These are phyloP conservation scores for Poeciliopsis paucimaculata DNA, from an alignment of 2,797 vertebrate genomes.

Conservation along the genomic window DNA sequence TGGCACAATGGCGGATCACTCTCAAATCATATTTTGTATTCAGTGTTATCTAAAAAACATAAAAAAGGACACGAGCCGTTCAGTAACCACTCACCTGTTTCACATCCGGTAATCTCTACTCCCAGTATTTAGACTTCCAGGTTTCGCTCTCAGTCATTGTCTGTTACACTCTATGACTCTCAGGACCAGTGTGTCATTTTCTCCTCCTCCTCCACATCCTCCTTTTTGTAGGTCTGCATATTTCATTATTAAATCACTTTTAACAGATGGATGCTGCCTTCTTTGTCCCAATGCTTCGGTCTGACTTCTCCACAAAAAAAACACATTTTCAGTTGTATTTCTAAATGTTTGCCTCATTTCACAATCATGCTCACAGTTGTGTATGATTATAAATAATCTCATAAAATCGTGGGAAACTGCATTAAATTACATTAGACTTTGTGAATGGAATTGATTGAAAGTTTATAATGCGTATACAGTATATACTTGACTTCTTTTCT, in stretches of 20 bases:
- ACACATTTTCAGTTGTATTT: background rate
- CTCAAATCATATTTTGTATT: background rate
- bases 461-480: background rate
- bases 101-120: background rate
- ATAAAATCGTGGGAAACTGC: background rate
- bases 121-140: background rate
- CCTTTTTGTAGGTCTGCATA: background rate
- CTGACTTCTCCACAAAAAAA: background rate
- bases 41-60: background rate
- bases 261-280: background rate
- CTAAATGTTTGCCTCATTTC: background rate
- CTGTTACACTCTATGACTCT: background rate
- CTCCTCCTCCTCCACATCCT: background rate
- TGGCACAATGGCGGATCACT: background rate
- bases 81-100: background rate
- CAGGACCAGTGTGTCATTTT: background rate
- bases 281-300: background rate
- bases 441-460: background rate
- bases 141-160: background rate
- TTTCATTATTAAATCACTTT: background rate
- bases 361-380: background rate
- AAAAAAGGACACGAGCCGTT: background rate
- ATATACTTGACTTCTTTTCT: background rate
- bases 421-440: background rate
- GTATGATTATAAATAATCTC: background rate